Percentiles rank a stretch among this genome's conserved stretches.
Evolutionary conservation across 2,113 vertebrate genomes (phyloP).

Genomic region (Dromiciops gliroides): DNA sequence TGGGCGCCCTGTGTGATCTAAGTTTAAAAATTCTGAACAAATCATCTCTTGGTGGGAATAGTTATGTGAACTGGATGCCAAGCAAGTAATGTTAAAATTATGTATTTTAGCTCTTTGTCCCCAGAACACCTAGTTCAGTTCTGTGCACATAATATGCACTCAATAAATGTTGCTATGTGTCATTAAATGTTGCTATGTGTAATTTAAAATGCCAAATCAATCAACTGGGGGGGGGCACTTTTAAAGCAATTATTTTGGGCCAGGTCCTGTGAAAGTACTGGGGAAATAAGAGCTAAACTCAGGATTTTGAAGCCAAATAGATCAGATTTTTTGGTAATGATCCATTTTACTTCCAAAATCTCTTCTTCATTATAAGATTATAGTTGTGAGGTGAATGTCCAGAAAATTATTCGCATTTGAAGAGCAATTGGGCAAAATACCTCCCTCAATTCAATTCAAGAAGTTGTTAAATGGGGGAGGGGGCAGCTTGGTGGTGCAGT

Average conservation of each 20-base stretch:
- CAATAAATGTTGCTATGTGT: neutral
- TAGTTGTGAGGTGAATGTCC: constrained; percentile 34
- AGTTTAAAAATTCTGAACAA: neutral
- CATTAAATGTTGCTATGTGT: neutral
- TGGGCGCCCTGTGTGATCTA: neutral
- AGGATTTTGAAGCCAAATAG: neutral
- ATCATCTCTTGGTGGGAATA: neutral
- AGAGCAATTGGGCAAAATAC: constrained; percentile 15
- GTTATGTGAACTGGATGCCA: neutral
- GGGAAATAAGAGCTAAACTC: neutral
- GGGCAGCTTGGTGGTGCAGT: too few relatives aligned
- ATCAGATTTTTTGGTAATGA: neutral
- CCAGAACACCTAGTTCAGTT: neutral
- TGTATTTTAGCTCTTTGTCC: neutral
- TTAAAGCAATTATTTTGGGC: neutral
- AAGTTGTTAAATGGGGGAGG: neutral
- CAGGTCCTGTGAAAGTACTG: neutral
- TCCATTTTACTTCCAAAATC: neutral
- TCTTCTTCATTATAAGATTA: neutral
- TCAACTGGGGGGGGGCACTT: neutral
- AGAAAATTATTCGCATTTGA: constrained; percentile 20
- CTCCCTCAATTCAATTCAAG: neutral
- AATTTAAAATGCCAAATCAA: neutral
- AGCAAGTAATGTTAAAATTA: neutral
- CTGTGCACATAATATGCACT: neutral